Conservation (phyloP, 2,113 vertebrate species). For the Vimba vimba region DNA sequence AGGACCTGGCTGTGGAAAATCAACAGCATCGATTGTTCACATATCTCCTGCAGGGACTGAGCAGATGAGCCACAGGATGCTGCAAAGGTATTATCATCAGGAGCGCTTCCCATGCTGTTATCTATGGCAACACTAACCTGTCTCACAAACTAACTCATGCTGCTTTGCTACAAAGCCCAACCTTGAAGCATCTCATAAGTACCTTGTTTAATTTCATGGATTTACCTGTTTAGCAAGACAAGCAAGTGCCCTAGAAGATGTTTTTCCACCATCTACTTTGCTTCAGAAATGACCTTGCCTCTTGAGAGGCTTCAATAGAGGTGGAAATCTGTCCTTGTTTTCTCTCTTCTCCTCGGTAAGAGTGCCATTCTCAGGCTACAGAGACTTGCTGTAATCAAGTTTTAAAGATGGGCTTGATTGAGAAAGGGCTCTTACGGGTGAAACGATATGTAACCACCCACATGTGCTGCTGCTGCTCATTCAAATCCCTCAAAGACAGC, state of each 20-base stretch:
- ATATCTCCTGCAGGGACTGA: conserved; percentile 30
- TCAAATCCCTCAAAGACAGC: conserved; percentile 4
- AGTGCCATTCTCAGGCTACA: conserved; percentile 45
- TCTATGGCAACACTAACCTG: conserved; percentile 27
- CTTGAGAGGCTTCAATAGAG: conserved; percentile 27
- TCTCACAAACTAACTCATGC: conserved; percentile 17
- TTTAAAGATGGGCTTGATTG: conserved; percentile 58
- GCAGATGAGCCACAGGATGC: conserved; percentile 37
- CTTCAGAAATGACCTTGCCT: conserved; percentile 44
- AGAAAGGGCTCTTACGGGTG: conserved; percentile 53
- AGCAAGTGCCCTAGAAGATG: conserved; percentile 20
- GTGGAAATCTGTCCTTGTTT: conserved; percentile 28
- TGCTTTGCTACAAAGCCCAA: background rate
- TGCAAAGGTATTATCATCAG: conserved; percentile 5
- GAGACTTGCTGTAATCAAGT: conserved; percentile 59
- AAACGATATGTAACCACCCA: conserved; percentile 43
- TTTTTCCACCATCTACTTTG: background rate
- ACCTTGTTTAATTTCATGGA: conserved; percentile 22
- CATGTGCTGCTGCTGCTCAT: conserved; percentile 42
- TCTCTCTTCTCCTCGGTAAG: conserved; percentile 45
- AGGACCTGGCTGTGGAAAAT: conserved; percentile 45
- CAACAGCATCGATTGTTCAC: conserved; percentile 48
- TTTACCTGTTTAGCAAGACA: conserved; percentile 11
- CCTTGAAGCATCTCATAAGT: conserved; percentile 1
- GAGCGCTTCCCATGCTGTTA: conserved; percentile 26